These are phyloP conservation scores for Pollenia labialis DNA, from an alignment of 2,888 invertebrate genomes.

Conservation along the genomic window DNA sequence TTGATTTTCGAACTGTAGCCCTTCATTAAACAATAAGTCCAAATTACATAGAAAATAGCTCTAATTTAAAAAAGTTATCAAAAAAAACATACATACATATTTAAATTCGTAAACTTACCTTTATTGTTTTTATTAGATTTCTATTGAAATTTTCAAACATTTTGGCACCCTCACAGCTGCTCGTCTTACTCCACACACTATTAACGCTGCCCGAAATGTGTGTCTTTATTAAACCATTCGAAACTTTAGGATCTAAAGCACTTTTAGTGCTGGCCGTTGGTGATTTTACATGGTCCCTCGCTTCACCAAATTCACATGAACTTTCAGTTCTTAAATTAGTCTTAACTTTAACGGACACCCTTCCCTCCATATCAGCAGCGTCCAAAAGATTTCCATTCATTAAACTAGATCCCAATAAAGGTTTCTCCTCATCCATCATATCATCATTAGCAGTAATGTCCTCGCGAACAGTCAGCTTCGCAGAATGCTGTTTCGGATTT, in stretches of 20 bases:
- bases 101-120: slow-evolving; percentile 77
- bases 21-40: no score
- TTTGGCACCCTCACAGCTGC: slow-evolving; percentile 84
- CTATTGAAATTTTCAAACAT: slow-evolving; percentile 84
- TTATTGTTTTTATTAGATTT: slow-evolving; percentile 84
- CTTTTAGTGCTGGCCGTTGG: slow-evolving; percentile 74
- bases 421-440: slow-evolving; percentile 79
- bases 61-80: not conserved
- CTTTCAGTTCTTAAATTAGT: slow-evolving; percentile 70
- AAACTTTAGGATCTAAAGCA: slow-evolving; percentile 64
- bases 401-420: slow-evolving; percentile 76
- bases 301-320: slow-evolving; percentile 61
- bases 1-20: no score
- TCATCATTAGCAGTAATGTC: slow-evolving; percentile 74
- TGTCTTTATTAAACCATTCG: slow-evolving; percentile 76
- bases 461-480: not conserved
- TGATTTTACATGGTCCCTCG: slow-evolving; percentile 66
- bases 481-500: slow-evolving; percentile 12
- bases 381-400: slow-evolving; percentile 76
- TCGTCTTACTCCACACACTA: slow-evolving; percentile 84
- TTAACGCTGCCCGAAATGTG: slow-evolving; percentile 83
- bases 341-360: slow-evolving; percentile 49
- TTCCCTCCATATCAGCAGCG: slow-evolving; percentile 22
- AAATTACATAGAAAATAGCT: no score
- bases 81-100: no score